Evolutionary conservation across 2,113 vertebrate genomes (phyloP), one percentile per base, ranked within the genome.

Genomic region (Cyrtonyx montezumae): DNA sequence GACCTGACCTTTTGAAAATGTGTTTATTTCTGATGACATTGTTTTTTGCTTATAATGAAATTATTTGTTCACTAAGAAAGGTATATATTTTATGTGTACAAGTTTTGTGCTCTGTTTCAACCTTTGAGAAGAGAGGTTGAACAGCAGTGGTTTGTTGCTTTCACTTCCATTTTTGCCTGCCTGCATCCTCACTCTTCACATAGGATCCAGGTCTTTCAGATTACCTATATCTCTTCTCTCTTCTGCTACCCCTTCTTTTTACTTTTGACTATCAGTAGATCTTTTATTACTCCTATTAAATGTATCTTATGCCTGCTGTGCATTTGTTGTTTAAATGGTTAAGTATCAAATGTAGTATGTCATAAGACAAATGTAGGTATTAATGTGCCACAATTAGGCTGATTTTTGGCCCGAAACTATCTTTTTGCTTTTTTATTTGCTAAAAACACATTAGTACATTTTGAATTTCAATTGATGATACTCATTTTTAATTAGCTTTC

Each of bases 281-380:
- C 40, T 43, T 88, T 61, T 73, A 26, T 91, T 74, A 62, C 70
- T 87, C 68, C 22, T 73, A n/a, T 67, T 87, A 79, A 94, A 81
- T 42, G 1, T 48, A 30, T 70, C 18, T 68, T 56, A 40, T 11
- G 8, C 65, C 21, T 93, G 74, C 3, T 9, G 13, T 82, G 49
- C 32, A 62, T 65, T 93, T 93, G 91, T 74, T 70, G 8, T 70
- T 70, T 55, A 87, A 63, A 25, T 25, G 18, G 6, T 68, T 90
- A 55, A 32, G 55, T 82, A 30, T 34, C 61, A 61, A 3, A 6
- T 71, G 8, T 49, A 79, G 14, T 53, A 40, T 28, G 79, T 30
- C 30, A 28, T 36, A 22, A 68, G 23, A 82, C 61, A 85, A 79
- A 74, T 8, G 7, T 40, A 45, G 36, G 12, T 59, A 43, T 28